Percentiles rank a stretch among this genome's conserved stretches.
Evolutionary conservation across 2,888 invertebrate species (phyloP).

Genomic region (Cheiracanthium punctorium): DNA sequence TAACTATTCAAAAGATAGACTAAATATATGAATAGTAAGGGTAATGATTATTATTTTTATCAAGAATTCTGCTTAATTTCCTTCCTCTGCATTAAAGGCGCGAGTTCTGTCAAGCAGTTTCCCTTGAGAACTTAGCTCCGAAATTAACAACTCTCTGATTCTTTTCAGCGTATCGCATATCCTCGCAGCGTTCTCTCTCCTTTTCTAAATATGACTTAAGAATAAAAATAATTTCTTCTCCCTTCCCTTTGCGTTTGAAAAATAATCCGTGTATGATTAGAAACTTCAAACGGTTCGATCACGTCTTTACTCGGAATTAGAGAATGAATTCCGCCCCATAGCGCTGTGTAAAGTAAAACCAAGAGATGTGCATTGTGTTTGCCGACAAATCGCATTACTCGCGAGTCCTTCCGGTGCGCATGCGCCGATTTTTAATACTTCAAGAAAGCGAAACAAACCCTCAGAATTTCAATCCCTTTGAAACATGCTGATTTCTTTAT

Average conservation of each 20-base stretch:
- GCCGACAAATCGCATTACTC: constrained; percentile 8
- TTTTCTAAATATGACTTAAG: background rate
- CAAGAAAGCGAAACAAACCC: background rate
- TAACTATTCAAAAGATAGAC: too few relatives aligned
- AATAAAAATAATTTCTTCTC: constrained; percentile 37
- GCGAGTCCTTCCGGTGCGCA: background rate
- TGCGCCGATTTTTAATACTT: constrained; percentile 1
- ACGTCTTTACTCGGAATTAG: constrained; percentile 7
- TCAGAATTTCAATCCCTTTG: background rate
- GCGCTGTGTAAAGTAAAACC: background rate
- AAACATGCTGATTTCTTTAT: constrained; percentile 4
- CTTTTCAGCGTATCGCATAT: background rate
- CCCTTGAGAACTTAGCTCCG: too few relatives aligned
- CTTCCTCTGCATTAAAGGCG: too few relatives aligned
- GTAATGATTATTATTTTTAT: too few relatives aligned
- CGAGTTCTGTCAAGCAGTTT: too few relatives aligned
- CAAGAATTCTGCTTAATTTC: too few relatives aligned
- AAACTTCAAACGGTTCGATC: constrained; percentile 8
- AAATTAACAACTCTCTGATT: background rate
- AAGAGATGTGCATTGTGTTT: constrained; percentile 5
- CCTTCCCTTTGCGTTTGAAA: constrained; percentile 1
- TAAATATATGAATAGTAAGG: too few relatives aligned
- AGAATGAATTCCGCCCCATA: background rate
- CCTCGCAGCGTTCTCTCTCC: background rate
- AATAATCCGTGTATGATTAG: constrained; percentile 44